Evolutionary conservation across 2,888 invertebrate species (phyloP).

Genomic region (Meliscaeva auricollis): DNA sequence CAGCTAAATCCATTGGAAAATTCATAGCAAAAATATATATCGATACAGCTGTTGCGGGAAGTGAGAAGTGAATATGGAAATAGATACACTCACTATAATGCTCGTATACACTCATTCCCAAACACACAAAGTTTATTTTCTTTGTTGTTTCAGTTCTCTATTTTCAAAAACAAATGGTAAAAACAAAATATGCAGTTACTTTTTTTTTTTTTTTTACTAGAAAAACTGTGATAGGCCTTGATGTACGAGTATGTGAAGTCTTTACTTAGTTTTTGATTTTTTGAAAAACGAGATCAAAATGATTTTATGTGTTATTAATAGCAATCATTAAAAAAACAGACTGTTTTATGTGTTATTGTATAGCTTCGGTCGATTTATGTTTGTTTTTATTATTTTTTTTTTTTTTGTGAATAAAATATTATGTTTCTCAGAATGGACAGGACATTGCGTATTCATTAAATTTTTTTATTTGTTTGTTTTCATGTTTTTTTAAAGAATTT

Average conservation of each 20-base stretch:
- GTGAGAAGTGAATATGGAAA: constrained; percentile 26
- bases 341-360: constrained; percentile 7
- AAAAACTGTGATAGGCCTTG: constrained; percentile 1
- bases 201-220: not conserved
- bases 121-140: not conserved
- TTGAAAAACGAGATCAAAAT: not conserved
- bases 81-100: not conserved
- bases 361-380: constrained; percentile 5
- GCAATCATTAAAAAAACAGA: constrained; percentile 20
- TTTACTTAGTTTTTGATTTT: not conserved
- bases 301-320: too few relatives aligned
- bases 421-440: not conserved
- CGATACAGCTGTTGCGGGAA: constrained; percentile 14
- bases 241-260: not conserved
- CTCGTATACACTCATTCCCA: not conserved
- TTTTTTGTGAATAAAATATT: not conserved
- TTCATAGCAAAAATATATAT: constrained; percentile 42
- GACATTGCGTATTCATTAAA: not conserved
- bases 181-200: not conserved
- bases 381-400: not conserved
- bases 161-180: not conserved
- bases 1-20: constrained; percentile 45
- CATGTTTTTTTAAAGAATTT: too few relatives aligned
- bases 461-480: not conserved
- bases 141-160: constrained; percentile 14